These are phyloP conservation scores for Lepus timidus DNA, from an alignment of 2,113 vertebrate species.

Conservation along the genomic window DNA sequence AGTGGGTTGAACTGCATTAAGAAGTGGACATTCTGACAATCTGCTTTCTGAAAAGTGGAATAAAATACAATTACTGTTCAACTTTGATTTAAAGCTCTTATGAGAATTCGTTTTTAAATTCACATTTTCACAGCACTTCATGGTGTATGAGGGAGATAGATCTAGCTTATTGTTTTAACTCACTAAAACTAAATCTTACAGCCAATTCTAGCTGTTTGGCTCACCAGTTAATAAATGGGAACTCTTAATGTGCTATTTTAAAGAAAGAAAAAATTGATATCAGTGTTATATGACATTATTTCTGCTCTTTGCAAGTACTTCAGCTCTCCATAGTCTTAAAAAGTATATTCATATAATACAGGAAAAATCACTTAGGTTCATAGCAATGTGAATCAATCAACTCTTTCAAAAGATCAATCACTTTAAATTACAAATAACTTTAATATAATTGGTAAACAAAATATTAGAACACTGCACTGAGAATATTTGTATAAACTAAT, in stretches of 20 bases:
- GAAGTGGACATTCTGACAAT: constrained; percentile 75
- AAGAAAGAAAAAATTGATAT: constrained; percentile 76
- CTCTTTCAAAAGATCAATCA: constrained; percentile 56
- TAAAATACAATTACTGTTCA: constrained; percentile 83
- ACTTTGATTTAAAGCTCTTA: constrained; percentile 81
- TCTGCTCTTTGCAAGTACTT: constrained; percentile 68
- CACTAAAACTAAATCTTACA: constrained; percentile 77
- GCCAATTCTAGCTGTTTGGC: constrained; percentile 78
- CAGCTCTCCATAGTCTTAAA: constrained; percentile 61
- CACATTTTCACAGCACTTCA: constrained; percentile 73
- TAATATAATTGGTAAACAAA: constrained; percentile 49
- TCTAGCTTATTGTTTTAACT: constrained; percentile 85
- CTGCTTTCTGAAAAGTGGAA: constrained; percentile 75
- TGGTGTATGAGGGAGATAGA: constrained; percentile 67
- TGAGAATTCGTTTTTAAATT: constrained; percentile 76
- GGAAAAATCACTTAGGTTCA: constrained; percentile 50
- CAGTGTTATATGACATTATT: constrained; percentile 62
- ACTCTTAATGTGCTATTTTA: constrained; percentile 73
- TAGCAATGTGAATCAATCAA: constrained; percentile 49
- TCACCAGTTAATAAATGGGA: constrained; percentile 81
- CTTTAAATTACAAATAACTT: constrained; percentile 56
- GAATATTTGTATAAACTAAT: constrained; percentile 49
- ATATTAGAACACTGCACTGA: constrained; percentile 10
- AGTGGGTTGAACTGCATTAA: constrained; percentile 59
- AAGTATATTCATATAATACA: neutral